Evolutionary conservation across 2,113 vertebrate species (phyloP).

Genomic region (Hemicordylus capensis): DNA sequence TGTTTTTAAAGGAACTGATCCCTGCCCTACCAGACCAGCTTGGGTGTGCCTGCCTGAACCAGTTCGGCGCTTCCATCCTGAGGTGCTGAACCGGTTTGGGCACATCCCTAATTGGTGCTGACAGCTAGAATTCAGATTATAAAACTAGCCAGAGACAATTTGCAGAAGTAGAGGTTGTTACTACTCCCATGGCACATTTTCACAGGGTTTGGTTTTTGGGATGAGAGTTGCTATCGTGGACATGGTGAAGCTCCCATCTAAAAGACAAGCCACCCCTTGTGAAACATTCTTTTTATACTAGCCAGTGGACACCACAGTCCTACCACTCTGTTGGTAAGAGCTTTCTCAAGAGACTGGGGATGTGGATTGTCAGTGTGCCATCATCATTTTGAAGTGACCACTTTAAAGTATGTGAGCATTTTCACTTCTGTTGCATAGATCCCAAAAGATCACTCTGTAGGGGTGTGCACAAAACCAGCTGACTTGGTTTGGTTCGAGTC

Average conservation of each 20-base stretch:
- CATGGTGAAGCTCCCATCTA: background rate
- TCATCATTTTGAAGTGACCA: background rate
- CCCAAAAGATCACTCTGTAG: too few species aligned
- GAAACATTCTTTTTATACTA: background rate
- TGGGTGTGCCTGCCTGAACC: too few species aligned
- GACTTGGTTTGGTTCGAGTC: too few species aligned
- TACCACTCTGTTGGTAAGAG: background rate
- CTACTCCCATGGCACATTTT: background rate
- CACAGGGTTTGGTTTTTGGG: background rate
- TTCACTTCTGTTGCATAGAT: background rate
- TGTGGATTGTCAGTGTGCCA: background rate
- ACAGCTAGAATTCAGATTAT: too few species aligned
- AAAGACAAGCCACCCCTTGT: background rate
- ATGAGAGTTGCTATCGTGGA: background rate
- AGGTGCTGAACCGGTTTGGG: too few species aligned
- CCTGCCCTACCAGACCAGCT: too few species aligned
- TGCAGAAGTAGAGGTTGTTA: background rate
- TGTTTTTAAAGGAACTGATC: too few species aligned
- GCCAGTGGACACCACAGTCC: background rate
- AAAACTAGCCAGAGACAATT: background rate
- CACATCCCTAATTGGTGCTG: background rate
- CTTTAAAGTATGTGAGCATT: background rate
- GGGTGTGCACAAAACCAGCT: too few species aligned
- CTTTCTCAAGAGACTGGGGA: background rate
- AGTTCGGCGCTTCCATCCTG: too few species aligned